phyloP scores from a whole-genome alignment of 2,113 vertebrate genomes.

The Sinocyclocheilus grahami region DNA sequence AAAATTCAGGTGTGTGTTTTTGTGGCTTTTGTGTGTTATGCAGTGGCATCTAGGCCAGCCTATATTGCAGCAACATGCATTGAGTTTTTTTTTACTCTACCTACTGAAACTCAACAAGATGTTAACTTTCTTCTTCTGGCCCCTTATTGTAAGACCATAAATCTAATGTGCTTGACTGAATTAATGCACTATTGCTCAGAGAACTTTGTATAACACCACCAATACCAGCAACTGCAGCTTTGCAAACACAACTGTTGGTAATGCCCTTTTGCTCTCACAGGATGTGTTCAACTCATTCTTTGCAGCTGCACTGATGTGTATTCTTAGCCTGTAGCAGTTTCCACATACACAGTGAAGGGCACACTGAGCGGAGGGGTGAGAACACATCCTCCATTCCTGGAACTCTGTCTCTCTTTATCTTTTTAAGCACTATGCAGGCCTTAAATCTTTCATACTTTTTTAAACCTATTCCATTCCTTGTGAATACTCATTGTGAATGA shows the following conservation, averaged over 20 bases:
- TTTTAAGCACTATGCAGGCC: background rate
- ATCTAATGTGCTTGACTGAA: background rate
- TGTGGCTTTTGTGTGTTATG: slow-evolving; percentile 72
- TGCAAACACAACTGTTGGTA: background rate
- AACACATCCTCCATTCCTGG: background rate
- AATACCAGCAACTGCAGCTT: background rate
- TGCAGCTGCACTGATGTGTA: slow-evolving; percentile 73
- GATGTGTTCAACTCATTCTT: slow-evolving; percentile 83
- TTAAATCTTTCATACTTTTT: background rate
- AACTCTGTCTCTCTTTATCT: background rate
- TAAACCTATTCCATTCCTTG: background rate
- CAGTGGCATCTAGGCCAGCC: slow-evolving; percentile 50
- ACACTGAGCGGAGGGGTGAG: slow-evolving; percentile 84
- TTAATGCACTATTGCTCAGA: background rate
- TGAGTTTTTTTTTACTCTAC: slow-evolving; percentile 80
- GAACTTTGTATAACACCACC: background rate
- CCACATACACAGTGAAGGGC: slow-evolving; percentile 62
- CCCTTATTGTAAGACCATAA: slow-evolving; percentile 78
- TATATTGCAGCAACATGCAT: slow-evolving; percentile 72
- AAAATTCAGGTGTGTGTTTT: slow-evolving; percentile 72
- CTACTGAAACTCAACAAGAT: slow-evolving; percentile 75
- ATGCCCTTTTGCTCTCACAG: slow-evolving; percentile 65
- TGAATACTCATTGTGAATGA: slow-evolving; percentile 34
- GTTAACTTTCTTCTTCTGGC: slow-evolving; percentile 80
- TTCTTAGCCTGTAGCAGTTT: slow-evolving; percentile 76